Evolutionary conservation across 1,140 invertebrate species (phyloP), one percentile per base, ranked within the genome.

Genomic region (Drosophila repletoides): DNA sequence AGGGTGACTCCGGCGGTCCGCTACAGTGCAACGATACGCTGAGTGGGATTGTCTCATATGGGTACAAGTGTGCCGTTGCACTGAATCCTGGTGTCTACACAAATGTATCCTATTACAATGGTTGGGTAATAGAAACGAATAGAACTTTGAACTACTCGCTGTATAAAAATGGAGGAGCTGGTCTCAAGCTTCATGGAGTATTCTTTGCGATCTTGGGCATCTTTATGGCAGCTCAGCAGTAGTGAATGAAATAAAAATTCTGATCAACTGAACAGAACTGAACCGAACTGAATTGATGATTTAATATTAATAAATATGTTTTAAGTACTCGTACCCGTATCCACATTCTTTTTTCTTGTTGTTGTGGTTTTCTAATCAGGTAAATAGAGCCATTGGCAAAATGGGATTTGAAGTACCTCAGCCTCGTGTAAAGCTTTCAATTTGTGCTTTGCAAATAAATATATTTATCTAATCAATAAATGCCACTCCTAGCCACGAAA

Each of bases 21-120:
- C 17, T 91, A 38, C 68, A 60, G 10, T 87, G 76, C 21, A 48
- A 63, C 15, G 51, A 68, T n/a, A 26, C 73, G 12, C 64, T 93
- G 21, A 79, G 73, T 0, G 93, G 93, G 0, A 74, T 93, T 2
- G 91, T 92, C 1, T 92, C 92, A 12, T 93, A 92, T 90, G 94
- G 94, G 9, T 74, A 90, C 12, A 91, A 92, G 0, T 95, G 94
- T 70, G 93, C 90, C 0, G 41, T 81, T 22, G 73, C 91, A 89
- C 0, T 91, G n/a, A n/a, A 88, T 65, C 93, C 94, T 1, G 93
- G 93, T 1, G 92, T 94, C 12, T 94, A 94, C 79, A 93, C 94
- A 0, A 91, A 93, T 61, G 93, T 96, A 0, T 91, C 93, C 0
- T 55, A 86, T 2, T 94, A 91, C 64, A 9, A 93, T 0, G 90